Conservation (phyloP, 2,888 invertebrate species). For the Stenolophus ochropezus region DNA sequence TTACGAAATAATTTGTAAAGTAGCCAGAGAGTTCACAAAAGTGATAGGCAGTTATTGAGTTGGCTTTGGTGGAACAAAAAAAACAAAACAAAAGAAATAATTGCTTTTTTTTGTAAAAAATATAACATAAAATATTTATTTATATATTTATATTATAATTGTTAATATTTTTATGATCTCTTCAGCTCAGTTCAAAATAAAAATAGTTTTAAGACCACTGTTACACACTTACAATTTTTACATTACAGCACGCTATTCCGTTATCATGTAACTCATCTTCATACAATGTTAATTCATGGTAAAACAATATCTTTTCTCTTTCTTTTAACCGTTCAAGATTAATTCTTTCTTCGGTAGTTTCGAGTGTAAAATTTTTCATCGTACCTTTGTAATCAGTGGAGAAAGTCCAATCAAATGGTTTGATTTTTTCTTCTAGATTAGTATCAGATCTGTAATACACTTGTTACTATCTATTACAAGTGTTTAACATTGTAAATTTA, state of each 20-base stretch:
- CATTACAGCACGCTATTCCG: constrained; percentile 91
- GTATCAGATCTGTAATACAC: constrained; percentile 78
- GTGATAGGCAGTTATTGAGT: too few relatives aligned
- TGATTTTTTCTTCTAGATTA: constrained; percentile 83
- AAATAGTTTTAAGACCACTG: too few relatives aligned
- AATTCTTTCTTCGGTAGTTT: constrained; percentile 84
- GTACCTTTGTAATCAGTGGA: constrained; percentile 94
- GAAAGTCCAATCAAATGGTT: constrained; percentile 98
- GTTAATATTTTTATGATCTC: too few relatives aligned
- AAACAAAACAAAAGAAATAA: too few relatives aligned
- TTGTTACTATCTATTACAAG: not conserved
- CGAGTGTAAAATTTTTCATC: constrained; percentile 77
- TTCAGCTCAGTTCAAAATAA: too few relatives aligned
- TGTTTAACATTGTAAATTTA: constrained; percentile 68
- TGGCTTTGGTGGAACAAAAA: too few relatives aligned
- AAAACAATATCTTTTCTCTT: constrained; percentile 94
- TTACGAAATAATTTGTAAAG: too few relatives aligned
- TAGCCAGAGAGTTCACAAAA: too few relatives aligned
- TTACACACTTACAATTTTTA: constrained; percentile 93
- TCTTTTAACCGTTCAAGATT: constrained; percentile 91
- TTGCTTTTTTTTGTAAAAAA: too few relatives aligned
- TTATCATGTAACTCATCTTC: constrained; percentile 99
- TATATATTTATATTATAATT: too few relatives aligned
- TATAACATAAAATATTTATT: too few relatives aligned
- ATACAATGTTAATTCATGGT: constrained; percentile 93